phyloP scores from a whole-genome alignment of 2,113 vertebrate species.

The Eurystomus gularis region DNA sequence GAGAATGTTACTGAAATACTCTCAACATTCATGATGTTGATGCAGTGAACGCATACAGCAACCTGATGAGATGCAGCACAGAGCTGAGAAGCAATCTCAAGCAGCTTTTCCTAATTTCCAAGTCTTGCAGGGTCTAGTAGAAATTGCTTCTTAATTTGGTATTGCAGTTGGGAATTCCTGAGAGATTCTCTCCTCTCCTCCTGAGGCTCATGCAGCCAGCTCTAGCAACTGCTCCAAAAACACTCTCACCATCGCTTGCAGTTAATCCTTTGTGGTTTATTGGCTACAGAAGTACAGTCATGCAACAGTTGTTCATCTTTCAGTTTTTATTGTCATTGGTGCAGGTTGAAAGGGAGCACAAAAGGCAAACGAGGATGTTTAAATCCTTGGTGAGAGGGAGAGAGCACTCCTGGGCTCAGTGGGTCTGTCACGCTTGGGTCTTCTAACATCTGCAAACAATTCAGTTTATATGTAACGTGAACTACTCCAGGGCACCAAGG shows the following conservation, averaged over 20 bases:
- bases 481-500: not conserved
- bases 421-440: not conserved
- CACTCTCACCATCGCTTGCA: not conserved
- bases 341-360: not conserved
- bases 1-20: not conserved
- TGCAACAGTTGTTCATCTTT: not conserved
- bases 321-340: not conserved
- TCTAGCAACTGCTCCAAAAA: not conserved
- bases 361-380: not conserved
- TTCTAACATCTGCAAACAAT: not conserved
- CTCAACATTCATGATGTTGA: not conserved
- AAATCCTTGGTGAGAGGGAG: too few species aligned
- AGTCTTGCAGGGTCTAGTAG: not conserved
- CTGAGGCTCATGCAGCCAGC: not conserved
- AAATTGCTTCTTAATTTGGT: not conserved
- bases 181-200: not conserved
- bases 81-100: not conserved
- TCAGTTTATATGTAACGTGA: accelerated
- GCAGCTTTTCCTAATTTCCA: not conserved
- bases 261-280: not conserved
- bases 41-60: accelerated
- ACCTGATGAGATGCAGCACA: not conserved
- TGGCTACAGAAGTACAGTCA: too few species aligned
- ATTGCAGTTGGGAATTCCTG: not conserved
- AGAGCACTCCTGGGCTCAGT: accelerated